phyloP scores from a whole-genome alignment of 2,888 invertebrate genomes.

The Ochropleura plecta region DNA sequence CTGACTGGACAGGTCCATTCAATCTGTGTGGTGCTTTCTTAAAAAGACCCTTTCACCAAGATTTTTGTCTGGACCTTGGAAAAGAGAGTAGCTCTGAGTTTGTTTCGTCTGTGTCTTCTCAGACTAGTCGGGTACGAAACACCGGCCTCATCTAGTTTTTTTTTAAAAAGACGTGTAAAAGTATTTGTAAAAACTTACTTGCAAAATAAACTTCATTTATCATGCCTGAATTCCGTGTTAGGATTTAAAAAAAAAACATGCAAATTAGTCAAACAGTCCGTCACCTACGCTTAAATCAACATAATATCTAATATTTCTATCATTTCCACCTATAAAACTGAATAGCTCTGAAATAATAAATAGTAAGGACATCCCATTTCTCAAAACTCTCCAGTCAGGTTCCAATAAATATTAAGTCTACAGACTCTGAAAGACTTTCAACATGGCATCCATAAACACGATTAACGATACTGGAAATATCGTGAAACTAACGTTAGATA shows the following conservation, averaged over 20 bases:
- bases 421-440: conserved; percentile 60
- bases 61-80: too few relatives aligned
- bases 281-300: conserved; percentile 9
- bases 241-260: not conserved
- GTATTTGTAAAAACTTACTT: too few relatives aligned
- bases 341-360: conserved; percentile 37
- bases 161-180: too few relatives aligned
- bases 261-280: not conserved
- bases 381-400: conserved; percentile 30
- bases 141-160: too few relatives aligned
- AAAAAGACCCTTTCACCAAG: too few relatives aligned
- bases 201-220: too few relatives aligned
- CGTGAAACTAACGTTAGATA: conserved; percentile 61
- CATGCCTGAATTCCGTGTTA: not conserved
- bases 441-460: conserved; percentile 69
- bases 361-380: conserved; percentile 34
- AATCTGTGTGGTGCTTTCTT: too few relatives aligned
- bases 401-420: conserved; percentile 50
- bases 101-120: too few relatives aligned
- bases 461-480: conserved; percentile 75
- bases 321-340: conserved; percentile 33
- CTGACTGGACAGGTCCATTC: too few relatives aligned
- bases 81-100: too few relatives aligned
- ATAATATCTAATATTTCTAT: conserved; percentile 26
- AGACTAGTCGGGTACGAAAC: too few relatives aligned